Conservation (phyloP, 2,888 invertebrate species). For the Sabatieria punctata region DNA sequence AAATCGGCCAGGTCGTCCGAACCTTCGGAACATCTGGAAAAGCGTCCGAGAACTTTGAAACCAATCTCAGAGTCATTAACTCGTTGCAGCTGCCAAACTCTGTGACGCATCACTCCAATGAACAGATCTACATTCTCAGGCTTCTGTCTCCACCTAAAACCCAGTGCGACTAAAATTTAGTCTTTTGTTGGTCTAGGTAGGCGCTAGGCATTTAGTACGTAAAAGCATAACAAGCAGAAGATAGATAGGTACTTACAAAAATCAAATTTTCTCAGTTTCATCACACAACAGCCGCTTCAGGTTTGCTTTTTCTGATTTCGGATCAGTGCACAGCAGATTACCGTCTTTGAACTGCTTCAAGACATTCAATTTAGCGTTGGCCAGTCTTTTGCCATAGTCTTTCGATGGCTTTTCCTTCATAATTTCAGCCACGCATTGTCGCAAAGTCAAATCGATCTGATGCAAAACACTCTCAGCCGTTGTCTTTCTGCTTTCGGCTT, state of each 20-base stretch:
- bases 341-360: neutral
- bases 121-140: neutral
- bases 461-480: neutral
- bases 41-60: constrained; percentile 12
- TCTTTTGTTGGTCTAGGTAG: no score
- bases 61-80: constrained; percentile 9
- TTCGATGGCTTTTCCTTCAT: neutral
- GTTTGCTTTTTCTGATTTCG: no score
- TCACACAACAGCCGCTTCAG: no score
- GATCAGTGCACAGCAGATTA: neutral
- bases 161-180: no score
- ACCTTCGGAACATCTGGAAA: no score
- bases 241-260: no score
- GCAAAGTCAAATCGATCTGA: neutral
- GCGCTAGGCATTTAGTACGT: no score
- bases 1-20: constrained; percentile 14
- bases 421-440: neutral
- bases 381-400: neutral
- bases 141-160: no score
- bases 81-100: constrained; percentile 14
- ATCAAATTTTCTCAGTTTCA: no score
- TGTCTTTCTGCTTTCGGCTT: neutral
- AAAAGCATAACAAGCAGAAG: no score
- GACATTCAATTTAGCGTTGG: neutral
- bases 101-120: constrained; percentile 13